A percentile compares a stretch with the other conserved stretches of the same genome.
Conservation (phyloP, 2,797 vertebrate genomes). For the Acridotheres tristis region DNA sequence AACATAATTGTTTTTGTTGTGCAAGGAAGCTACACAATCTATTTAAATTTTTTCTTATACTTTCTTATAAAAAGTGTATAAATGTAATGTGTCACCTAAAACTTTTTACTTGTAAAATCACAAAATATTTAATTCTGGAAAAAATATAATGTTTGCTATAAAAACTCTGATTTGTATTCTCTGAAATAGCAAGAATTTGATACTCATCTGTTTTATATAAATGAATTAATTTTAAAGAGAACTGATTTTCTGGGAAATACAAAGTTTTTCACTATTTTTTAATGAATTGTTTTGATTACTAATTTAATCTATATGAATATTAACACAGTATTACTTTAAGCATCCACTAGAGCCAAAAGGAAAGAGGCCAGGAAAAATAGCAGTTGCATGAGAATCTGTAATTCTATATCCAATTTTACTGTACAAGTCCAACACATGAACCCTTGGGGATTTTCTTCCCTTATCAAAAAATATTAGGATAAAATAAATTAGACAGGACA, state of each 20-base stretch:
- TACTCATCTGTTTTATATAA: background rate
- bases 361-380: conserved; percentile 31
- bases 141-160: background rate
- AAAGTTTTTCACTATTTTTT: background rate
- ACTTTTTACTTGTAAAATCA: background rate
- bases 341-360: background rate
- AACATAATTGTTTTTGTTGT: background rate
- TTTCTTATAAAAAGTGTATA: background rate
- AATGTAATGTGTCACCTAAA: background rate
- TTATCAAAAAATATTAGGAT: background rate
- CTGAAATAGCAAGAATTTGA: background rate
- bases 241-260: background rate
- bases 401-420: conserved; percentile 16
- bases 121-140: background rate
- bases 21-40: background rate
- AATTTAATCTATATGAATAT: background rate
- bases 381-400: background rate
- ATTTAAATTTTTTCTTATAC: background rate
- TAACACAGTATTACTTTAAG: background rate
- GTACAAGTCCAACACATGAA: background rate
- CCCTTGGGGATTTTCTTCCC: background rate
- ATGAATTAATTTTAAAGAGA: background rate
- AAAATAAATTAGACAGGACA: background rate
- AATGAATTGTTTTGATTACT: background rate
- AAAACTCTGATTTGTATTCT: background rate